Base-by-base conservation (phyloP, 2,797 vertebrate genomes). In the Enteromius fasciolatus region DNA sequence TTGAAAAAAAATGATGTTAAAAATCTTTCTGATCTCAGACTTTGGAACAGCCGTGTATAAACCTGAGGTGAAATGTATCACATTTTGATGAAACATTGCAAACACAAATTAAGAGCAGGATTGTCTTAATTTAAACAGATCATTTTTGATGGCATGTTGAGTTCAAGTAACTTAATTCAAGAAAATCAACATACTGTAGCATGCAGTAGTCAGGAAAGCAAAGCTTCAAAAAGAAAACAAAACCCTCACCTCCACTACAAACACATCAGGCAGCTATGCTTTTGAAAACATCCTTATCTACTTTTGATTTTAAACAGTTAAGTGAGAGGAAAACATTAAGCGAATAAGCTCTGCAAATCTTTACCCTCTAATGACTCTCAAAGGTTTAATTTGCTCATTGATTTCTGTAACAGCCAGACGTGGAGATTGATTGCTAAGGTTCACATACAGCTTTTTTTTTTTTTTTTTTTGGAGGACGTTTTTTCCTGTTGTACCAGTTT, bases 311-410 rank as follows among this genome's bases (percentile, higher is more conserved):
- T 52, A 78, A 77, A 78, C 66, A 72, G 81, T 70, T 81, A 72
- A 75, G 78, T 68, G 78, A 67, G 61, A 80, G 72, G 72, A 66
- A 78, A 79, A 84, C 76, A 66, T 52, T 84, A 79, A 44, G 36
- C 20, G 54, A 78, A 73, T 74, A 52, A 61, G 63, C 44, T 64
- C 81, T 23, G 81, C 28, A 63, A 63, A 79, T 74, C 77, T 86
- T 75, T 63, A 61, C 72, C 63, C 46, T 77, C 28, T 83, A 76
- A 75, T 67, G 84, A 75, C 84, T 82, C 76, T 70, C 81, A 83
- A 61, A 83, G 75, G 81, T 68, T 83, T 83, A 61, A 83, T 83
- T 83, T 83, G 64, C 66, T 48, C 81, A 83, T 83, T 70, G 81
- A 83, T 83, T 83, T 83, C 52, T 70, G 68, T 46, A 61, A 33